These are phyloP conservation scores for Micromussa lordhowensis DNA, from an alignment of 92 coral and sea anemone species.

Conservation along the genomic window DNA sequence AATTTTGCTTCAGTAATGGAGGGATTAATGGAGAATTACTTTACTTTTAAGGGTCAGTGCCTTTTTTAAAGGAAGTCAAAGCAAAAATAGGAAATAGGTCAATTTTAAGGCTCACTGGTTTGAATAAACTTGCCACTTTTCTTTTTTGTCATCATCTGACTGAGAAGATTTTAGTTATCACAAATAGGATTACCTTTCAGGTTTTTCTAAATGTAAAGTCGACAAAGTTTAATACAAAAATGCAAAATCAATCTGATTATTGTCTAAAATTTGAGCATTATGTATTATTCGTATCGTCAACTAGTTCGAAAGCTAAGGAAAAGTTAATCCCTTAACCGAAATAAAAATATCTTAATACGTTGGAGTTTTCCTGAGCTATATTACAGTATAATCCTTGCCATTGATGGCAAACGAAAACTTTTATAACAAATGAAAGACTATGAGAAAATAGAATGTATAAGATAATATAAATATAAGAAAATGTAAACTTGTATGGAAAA, in stretches of 20 bases:
- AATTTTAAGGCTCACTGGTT: neutral
- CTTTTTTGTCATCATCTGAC: neutral
- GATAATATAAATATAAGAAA: too few species aligned
- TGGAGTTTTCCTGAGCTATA: neutral
- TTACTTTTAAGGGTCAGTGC: neutral
- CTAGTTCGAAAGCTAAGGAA: neutral
- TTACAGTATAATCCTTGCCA: neutral
- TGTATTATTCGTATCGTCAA: neutral
- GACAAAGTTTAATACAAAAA: neutral
- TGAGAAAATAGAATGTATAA: neutral
- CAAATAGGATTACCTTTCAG: neutral
- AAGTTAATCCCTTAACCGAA: neutral
- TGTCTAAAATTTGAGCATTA: neutral
- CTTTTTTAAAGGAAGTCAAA: neutral
- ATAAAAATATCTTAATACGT: neutral
- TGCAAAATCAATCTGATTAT: neutral
- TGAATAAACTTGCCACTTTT: neutral
- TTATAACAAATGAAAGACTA: neutral
- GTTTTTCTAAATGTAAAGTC: too few species aligned
- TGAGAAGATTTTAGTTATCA: neutral
- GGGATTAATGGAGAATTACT: neutral
- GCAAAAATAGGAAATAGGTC: neutral
- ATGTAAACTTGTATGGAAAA: neutral
- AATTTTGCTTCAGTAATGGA: neutral
- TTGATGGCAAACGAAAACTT: neutral